Percentiles rank a stretch among this genome's conserved stretches.
Evolutionary conservation across 2,797 vertebrate genomes (phyloP).

Genomic region (Mycteria americana): DNA sequence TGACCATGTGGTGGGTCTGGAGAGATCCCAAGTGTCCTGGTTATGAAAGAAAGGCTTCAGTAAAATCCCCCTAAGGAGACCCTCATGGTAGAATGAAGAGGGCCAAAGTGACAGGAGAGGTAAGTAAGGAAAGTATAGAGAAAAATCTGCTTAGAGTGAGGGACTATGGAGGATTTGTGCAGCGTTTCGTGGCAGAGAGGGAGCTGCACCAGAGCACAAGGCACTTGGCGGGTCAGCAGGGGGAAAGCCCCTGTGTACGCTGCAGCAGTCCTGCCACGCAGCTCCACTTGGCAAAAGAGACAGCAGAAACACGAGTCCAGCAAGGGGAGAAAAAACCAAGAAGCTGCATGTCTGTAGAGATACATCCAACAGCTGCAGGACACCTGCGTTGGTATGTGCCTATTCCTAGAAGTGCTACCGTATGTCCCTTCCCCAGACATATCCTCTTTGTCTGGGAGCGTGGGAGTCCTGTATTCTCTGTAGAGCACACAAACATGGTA

Average conservation of each 20-base stretch:
- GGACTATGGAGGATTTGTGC: neutral
- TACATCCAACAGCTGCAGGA: neutral
- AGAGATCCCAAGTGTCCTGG: neutral
- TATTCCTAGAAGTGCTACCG: neutral
- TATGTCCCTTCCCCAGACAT: neutral
- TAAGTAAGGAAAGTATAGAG: neutral
- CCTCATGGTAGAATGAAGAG: neutral
- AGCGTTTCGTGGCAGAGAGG: neutral
- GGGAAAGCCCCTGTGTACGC: fast-evolving
- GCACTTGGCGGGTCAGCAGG: neutral
- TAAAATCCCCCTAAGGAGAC: neutral
- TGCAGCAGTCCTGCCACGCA: neutral
- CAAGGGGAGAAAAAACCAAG: neutral
- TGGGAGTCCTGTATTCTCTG: neutral
- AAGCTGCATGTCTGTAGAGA: neutral
- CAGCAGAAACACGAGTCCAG: neutral
- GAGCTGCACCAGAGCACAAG: neutral
- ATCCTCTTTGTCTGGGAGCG: neutral
- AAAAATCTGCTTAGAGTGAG: neutral
- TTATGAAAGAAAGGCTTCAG: neutral
- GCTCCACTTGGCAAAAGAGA: neutral
- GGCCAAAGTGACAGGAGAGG: neutral
- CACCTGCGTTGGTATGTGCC: neutral
- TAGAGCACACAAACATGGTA: neutral
- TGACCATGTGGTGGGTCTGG: neutral